These are phyloP conservation scores for Acipenser oxyrinchus DNA, from an alignment of 2,797 vertebrate species.

Conservation along the genomic window DNA sequence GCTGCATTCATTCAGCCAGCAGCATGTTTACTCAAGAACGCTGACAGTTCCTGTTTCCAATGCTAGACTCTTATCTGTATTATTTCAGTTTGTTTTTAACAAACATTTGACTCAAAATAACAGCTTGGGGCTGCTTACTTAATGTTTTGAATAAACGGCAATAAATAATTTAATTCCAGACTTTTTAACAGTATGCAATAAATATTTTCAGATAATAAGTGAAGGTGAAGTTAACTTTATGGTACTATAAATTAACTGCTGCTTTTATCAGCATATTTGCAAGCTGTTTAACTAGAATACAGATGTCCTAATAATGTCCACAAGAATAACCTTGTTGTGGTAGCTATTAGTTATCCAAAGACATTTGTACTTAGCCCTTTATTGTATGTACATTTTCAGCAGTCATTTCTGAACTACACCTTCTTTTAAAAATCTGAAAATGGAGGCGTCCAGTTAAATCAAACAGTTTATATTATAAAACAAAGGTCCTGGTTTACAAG, in stretches of 20 bases:
- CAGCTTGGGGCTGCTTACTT: conserved; percentile 30
- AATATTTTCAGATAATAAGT: conserved; percentile 49
- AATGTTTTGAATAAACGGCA: conserved; percentile 42
- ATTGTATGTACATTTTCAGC: conserved; percentile 24
- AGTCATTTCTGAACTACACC: background rate
- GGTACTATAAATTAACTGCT: conserved; percentile 39
- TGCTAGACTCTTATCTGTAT: conserved; percentile 60
- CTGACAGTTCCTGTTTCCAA: conserved; percentile 60
- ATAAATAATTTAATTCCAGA: conserved; percentile 45
- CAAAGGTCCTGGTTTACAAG: too few relatives aligned
- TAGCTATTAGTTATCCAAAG: conserved; percentile 21
- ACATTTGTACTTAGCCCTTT: conserved; percentile 35
- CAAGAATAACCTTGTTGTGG: conserved; percentile 47
- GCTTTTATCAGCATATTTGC: conserved; percentile 44
- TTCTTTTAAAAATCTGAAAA: too few relatives aligned
- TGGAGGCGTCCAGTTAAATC: too few relatives aligned
- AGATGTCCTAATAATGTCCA: conserved; percentile 44
- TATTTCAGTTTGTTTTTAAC: conserved; percentile 62
- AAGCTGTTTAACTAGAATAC: conserved; percentile 45
- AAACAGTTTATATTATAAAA: too few relatives aligned
- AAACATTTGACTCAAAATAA: conserved; percentile 40
- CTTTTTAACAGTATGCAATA: conserved; percentile 43
- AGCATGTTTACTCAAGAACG: conserved; percentile 57
- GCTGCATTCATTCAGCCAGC: conserved; percentile 33
- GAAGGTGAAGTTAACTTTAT: conserved; percentile 45